These are phyloP conservation scores for Sarcophaga carnaria DNA, from an alignment of 2,888 invertebrate genomes.

Conservation along the genomic window DNA sequence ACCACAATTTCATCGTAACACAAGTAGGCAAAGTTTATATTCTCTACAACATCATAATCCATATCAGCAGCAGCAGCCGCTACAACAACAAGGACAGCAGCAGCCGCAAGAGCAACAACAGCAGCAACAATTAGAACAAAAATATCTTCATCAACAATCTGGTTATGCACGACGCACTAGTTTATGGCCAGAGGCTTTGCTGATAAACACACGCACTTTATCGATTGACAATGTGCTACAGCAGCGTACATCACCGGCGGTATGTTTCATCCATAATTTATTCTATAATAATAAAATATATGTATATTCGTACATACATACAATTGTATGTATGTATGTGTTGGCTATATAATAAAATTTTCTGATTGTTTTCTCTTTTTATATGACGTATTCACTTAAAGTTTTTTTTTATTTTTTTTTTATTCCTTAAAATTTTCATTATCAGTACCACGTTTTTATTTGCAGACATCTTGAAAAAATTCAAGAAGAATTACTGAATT, in stretches of 20 bases:
- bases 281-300: neutral
- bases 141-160: constrained; percentile 6
- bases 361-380: constrained; percentile 13
- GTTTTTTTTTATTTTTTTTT: neutral
- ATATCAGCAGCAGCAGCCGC: constrained; percentile 2
- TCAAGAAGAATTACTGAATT: no score
- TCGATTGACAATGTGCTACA: constrained; percentile 42
- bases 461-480: neutral
- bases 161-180: constrained; percentile 22
- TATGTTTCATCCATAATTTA: constrained; percentile 40
- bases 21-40: constrained; percentile 50
- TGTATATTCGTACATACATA: neutral
- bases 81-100: neutral
- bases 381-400: constrained; percentile 40
- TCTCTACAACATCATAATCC: constrained; percentile 38
- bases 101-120: constrained; percentile 12
- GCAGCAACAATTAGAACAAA: neutral
- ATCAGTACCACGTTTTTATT: constrained; percentile 26
- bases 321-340: neutral
- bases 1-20: constrained; percentile 27
- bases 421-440: neutral
- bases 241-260: constrained; percentile 41
- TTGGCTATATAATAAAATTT: constrained; percentile 4
- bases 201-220: constrained; percentile 55
- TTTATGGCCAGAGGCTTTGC: constrained; percentile 63